Percentiles rank a stretch among this genome's conserved stretches.
phyloP scores from a whole-genome alignment of 2,888 invertebrate genomes.

The Thereva unica region DNA sequence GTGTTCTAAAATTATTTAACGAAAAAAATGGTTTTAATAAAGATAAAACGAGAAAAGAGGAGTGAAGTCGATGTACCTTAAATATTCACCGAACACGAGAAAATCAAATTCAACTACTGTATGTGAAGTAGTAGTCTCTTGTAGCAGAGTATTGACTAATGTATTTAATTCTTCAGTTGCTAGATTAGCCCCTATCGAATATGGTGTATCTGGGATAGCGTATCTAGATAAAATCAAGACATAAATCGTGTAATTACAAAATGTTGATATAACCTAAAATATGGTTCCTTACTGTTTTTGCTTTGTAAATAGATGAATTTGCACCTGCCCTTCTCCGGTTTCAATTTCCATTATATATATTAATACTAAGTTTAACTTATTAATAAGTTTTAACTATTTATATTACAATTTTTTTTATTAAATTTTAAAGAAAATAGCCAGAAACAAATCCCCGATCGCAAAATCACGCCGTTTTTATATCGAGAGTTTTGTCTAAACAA shows the following conservation, averaged over 20 bases:
- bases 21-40: not conserved
- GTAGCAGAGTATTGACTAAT: conserved; percentile 77
- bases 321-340: conserved; percentile 66
- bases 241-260: not conserved
- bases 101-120: conserved; percentile 79
- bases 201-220: conserved; percentile 84
- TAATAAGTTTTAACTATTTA: too few relatives aligned
- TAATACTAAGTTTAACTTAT: not conserved
- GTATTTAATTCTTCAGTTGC: conserved; percentile 72
- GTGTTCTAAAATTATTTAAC: conserved; percentile 42
- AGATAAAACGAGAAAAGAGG: not conserved
- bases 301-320: conserved; percentile 79
- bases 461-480: too few relatives aligned
- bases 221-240: conserved; percentile 63
- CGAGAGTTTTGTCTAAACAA: too few relatives aligned
- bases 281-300: conserved; percentile 71
- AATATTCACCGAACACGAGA: conserved; percentile 79
- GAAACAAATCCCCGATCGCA: too few relatives aligned
- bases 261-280: conserved; percentile 18
- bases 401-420: too few relatives aligned
- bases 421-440: too few relatives aligned
- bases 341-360: conserved; percentile 50
- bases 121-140: conserved; percentile 60
- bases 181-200: conserved; percentile 77
- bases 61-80: conserved; percentile 63